These are phyloP conservation scores for Cherax destructor DNA, from an alignment of 1,140 invertebrate genomes.

Conservation along the genomic window DNA sequence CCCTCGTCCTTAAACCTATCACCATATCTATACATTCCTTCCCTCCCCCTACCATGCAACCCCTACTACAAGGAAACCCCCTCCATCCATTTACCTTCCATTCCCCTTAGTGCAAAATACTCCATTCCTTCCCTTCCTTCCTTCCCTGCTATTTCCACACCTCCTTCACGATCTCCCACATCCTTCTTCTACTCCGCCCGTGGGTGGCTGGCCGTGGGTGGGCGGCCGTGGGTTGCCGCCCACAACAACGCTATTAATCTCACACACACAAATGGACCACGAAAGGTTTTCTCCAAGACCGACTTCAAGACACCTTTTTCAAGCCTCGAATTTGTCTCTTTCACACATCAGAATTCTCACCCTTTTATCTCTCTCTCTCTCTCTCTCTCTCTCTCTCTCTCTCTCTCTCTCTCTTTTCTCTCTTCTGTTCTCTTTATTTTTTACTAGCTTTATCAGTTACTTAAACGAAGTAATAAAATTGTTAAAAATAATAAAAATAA, in stretches of 20 bases:
- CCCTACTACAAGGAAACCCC: too few relatives aligned
- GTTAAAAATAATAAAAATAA: too few relatives aligned
- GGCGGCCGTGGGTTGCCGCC: background rate
- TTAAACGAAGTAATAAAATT: background rate
- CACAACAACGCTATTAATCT: conserved; percentile 10
- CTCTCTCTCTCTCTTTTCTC: conserved; percentile 29
- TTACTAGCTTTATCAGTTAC: background rate
- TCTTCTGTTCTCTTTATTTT: conserved; percentile 24
- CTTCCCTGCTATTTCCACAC: background rate
- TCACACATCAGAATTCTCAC: too few relatives aligned
- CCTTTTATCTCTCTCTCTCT: background rate
- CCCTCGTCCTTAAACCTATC: too few relatives aligned
- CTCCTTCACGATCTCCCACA: background rate
- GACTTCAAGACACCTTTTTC: background rate
- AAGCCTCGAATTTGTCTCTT: background rate
- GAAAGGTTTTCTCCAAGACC: background rate
- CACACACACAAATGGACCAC: background rate
- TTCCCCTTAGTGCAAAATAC: too few relatives aligned
- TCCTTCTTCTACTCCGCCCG: background rate
- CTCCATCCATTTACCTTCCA: background rate
- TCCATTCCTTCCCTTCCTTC: background rate
- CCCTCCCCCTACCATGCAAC: too few relatives aligned
- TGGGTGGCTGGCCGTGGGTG: background rate
- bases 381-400: conserved; percentile 55
- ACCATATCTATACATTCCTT: too few relatives aligned